Base-by-base conservation (phyloP, 1,140 invertebrate genomes). In the Ruditapes philippinarum region DNA sequence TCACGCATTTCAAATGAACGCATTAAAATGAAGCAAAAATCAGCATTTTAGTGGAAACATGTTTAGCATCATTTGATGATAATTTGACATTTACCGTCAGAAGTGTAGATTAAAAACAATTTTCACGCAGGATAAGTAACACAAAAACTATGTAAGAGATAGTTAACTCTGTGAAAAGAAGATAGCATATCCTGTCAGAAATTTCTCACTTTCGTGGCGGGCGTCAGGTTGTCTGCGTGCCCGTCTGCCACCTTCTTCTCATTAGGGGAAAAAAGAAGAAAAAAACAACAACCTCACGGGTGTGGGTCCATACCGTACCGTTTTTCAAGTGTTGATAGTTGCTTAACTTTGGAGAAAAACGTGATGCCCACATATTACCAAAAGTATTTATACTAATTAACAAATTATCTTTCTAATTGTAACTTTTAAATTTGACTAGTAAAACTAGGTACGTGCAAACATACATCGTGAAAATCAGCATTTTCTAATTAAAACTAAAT, bases 51-150 rank as follows among this genome's bases (percentile, higher is more conserved):
- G n/a, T 62, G 54, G 85, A 51, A 88, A 88, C 76, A 68, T 80
- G 85, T 88, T 88, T 68, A 88, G 76, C 85, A 60, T 88, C 85
- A 80, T 70, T 80, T 62, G 85, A 60, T 78, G 85, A 80, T 88
- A 88, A 88, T 79, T 79, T 88, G 76, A 79, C 85, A 57, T 88
- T 68, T 79, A 80, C 54, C 60, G 60, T 78, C 76, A 80, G 74
- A 70, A 60, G 70, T 38, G 57, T 74, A 86, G 83, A 86, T 76
- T 76, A 86, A 76, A 86, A 86, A 86, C 68, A 54, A 86, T 86
- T 73, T 88, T 80, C 81, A 45, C 81, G 81, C 60, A 45, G 65
- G 81, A 83, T 83, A 62, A 83, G 60, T 83, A 83, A 83, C 81
- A 83, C 81, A 68, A 83, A 83, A 83, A 83, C 60, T 51, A 83